Evolutionary conservation across 1,140 invertebrate genomes (phyloP), one percentile per base, ranked within the genome.

Genomic region (Leptopilina clavipes): DNA sequence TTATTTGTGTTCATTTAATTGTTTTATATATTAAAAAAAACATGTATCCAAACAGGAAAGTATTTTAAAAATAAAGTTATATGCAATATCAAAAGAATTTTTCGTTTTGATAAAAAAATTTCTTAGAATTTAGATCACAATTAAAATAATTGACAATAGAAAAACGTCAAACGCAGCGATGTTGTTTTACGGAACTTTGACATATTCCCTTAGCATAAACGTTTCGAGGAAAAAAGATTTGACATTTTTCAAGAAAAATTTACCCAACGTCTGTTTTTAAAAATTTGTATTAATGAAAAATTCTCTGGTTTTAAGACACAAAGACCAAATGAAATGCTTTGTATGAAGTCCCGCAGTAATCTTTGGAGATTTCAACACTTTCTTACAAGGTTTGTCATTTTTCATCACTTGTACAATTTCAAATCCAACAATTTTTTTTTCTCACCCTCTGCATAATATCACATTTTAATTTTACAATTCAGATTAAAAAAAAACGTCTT

Each of bases 261-360:
- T 71, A 76, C 65, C 19, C 22, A 54, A 65, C 37, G 7, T 1
- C 7, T 40, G 37, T n/a, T 31, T 37, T 25, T 18, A 1, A 7
- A 22, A 31, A 14, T n/a, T 72, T 8, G 43, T 74, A 19, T 85
- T 79, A 65, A 76, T 82, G 76, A 81, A 10, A 88, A 86, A 89
- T 88, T 83, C 22, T 74, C 44, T 48, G 70, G n/a, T 80, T 85
- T 80, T 40, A 70, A 78, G 72, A 72, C 76, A 75, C 44, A 45
- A 40, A 77, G 74, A 76, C 59, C 76, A 65, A 82, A 88, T 88
- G 86, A 89, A 80, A 89, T 89, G 88, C 85, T 85, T 75, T 73
- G 83, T 73, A 81, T 73, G 72, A 88, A 72, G 76, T 73, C 71
- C 48, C 83, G 73, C 73, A 71, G 80, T 76, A 44, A 76, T 19